Evolutionary conservation across 2,888 invertebrate species (phyloP).

Genomic region (Hesperia comma): DNA sequence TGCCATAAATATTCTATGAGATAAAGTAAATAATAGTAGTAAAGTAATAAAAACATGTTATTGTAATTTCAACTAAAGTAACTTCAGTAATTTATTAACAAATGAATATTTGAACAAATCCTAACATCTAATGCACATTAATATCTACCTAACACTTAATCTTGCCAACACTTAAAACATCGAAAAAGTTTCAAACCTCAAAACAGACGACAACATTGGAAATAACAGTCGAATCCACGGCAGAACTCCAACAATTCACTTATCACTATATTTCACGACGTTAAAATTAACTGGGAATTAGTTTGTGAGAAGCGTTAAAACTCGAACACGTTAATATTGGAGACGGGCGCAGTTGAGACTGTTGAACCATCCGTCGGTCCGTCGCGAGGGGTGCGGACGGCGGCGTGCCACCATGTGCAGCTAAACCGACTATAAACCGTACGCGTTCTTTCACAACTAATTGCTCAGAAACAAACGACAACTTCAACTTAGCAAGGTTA

Average conservation of each 20-base stretch:
- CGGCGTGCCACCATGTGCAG: conserved; percentile 62
- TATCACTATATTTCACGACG: conserved; percentile 22
- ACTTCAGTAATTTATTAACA: neutral
- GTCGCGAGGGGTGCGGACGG: conserved; percentile 60
- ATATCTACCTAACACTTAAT: neutral
- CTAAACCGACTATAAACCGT: conserved; percentile 50
- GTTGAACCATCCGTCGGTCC: conserved; percentile 62
- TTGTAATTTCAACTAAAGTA: too few species aligned
- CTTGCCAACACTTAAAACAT: neutral
- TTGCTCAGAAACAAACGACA: conserved; percentile 50
- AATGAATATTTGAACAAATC: neutral
- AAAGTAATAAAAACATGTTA: too few species aligned
- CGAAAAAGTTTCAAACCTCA: conserved; percentile 20
- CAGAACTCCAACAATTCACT: conserved; percentile 32
- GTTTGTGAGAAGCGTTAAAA: conserved; percentile 19
- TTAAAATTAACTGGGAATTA: conserved; percentile 33
- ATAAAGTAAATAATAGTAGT: too few species aligned
- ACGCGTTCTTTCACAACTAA: conserved; percentile 56
- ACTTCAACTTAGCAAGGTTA: conserved; percentile 59
- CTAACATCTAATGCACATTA: neutral
- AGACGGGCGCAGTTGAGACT: conserved; percentile 68
- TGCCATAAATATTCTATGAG: too few species aligned
- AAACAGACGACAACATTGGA: conserved; percentile 1
- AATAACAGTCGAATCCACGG: conserved; percentile 21
- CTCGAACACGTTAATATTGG: conserved; percentile 60